A percentile compares a stretch with the other conserved stretches of the same genome.
phyloP scores from a whole-genome alignment of 2,113 vertebrate genomes.

The Cyanoderma ruficeps region DNA sequence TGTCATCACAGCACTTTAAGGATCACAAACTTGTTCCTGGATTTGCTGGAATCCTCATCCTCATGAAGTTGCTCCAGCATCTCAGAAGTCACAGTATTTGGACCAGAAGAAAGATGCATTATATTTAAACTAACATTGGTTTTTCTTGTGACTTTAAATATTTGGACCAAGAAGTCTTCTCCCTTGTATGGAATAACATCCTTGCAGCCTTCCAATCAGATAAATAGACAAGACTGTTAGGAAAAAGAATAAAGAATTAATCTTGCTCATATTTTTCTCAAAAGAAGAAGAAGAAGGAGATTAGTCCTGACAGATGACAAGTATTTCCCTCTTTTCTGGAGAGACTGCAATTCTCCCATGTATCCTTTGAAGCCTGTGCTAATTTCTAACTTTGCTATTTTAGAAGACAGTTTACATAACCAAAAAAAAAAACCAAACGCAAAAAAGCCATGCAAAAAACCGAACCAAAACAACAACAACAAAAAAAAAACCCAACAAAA shows the following conservation, averaged over 20 bases:
- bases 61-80: background rate
- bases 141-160: background rate
- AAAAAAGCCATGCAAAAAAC: too few species aligned
- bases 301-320: background rate
- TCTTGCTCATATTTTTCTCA: background rate
- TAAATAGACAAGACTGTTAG: background rate
- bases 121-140: background rate
- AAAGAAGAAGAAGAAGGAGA: background rate
- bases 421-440: background rate
- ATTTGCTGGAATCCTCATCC: background rate
- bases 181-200: background rate
- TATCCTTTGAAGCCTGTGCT: background rate
- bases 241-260: background rate
- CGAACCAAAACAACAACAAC: too few species aligned
- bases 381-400: background rate
- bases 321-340: background rate
- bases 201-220: background rate
- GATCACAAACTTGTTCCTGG: background rate
- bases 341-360: background rate
- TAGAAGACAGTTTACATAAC: background rate
- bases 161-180: background rate
- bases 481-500: too few species aligned
- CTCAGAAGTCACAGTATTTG: background rate
- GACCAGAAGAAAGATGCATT: background rate
- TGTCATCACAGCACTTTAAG: background rate